Percentiles rank a stretch among this genome's conserved stretches.
These are phyloP conservation scores for Apocrypta bakeri DNA, from an alignment of 1,140 invertebrate species.

Conservation along the genomic window DNA sequence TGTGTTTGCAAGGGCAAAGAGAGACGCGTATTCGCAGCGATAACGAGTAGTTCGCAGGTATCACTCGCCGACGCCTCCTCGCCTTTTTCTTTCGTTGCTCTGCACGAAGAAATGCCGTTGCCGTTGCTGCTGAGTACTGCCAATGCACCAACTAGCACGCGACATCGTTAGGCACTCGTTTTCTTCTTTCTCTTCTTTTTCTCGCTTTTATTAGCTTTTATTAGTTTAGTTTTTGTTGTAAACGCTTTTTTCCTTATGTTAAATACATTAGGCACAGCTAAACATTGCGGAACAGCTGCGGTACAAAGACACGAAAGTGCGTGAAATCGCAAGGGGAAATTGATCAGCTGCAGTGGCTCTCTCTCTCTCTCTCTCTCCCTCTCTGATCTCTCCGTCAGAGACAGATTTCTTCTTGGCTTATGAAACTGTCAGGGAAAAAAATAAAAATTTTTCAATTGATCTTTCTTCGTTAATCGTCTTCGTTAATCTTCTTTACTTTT, in stretches of 20 bases:
- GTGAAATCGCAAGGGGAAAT: not conserved
- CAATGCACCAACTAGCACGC: not conserved
- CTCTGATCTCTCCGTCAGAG: too few relatives aligned
- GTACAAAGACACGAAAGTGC: not conserved
- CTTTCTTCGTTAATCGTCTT: not conserved
- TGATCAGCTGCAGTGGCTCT: not conserved
- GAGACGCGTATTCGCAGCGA: too few relatives aligned
- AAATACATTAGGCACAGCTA: not conserved
- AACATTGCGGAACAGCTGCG: not conserved
- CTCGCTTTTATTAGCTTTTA: not conserved
- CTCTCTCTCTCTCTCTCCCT: not conserved
- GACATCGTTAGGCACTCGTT: slow-evolving; percentile 1
- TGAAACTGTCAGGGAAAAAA: not conserved
- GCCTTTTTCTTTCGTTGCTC: slow-evolving; percentile 3
- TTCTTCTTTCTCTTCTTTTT: not conserved
- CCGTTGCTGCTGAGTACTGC: not conserved
- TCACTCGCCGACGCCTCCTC: slow-evolving; percentile 34
- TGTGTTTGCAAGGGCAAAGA: not conserved
- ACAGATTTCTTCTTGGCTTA: too few relatives aligned
- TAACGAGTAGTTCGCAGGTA: not conserved
- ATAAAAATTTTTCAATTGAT: not conserved
- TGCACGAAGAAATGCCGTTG: not conserved
- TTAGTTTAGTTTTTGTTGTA: not conserved
- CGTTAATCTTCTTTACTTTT: too few relatives aligned
- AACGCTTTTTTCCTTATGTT: not conserved